Evolutionary conservation across 2,797 vertebrate genomes (phyloP), one percentile per base, ranked within the genome.

Genomic region (Catharus ustulatus): DNA sequence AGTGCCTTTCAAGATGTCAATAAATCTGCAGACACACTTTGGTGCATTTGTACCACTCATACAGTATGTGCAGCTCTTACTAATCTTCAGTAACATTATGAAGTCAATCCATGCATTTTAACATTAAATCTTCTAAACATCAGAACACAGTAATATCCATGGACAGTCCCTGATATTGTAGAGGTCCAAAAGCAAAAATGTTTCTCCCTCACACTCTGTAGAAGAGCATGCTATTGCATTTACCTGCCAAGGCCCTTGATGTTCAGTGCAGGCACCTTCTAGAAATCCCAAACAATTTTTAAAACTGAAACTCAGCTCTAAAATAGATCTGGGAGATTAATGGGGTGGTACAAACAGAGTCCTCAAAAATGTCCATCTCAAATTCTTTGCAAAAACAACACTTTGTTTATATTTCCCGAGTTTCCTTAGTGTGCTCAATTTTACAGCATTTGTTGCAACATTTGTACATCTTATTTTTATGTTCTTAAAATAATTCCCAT

Each of bases 301-400:
- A 66, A 72, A 94, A 86, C 9, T 6, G 26, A 52, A 80, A 84
- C 36, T 76, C 19, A 38, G 15, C 11, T 73, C 13, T 34, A 45
- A 77, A 63, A 57, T 17, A 49, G 2, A 23, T 4, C 36, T 6
- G 13, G 21, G 8, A 88, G 30, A 78, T 51, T 8, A 51, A 52
- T 0, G 2, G 11, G 3, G 11, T 34, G 5, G 17, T 32, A 78
- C 13, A 24, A 73, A 54, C 18, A 9, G 7, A 51, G 18, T 34
- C 49, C 43, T 63, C 69, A 71, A 17, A 86, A 54, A 42, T 4
- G 2, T 16, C 32, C 8, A 15, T n/a, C 27, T 84, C n/a, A 59
- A 76, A 48, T 30, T 42, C 13, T 15, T 29, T 13, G 18, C 9
- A 79, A 51, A 71, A 94, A 52, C 16, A 64, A 51, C 10, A 2